Base-by-base conservation (phyloP, 2,888 invertebrate species). In the Atherix ibis region DNA sequence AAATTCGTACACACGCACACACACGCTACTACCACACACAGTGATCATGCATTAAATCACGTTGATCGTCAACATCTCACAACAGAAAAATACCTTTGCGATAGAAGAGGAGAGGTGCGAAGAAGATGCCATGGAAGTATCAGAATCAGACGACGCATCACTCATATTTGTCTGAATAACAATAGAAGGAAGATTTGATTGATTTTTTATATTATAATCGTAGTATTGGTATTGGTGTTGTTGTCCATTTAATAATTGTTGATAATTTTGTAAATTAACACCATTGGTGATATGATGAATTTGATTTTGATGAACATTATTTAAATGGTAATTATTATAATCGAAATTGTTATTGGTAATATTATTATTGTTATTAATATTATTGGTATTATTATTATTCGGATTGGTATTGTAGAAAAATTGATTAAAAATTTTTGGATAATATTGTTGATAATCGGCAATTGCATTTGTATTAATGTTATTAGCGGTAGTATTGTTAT, bases 81-180 rank as follows among this genome's bases (percentile, higher is more conserved):
- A n/a, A 38, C 47, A 50, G 47, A 44, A 45, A 56, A 56, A 57
- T 60, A 59, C 59, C 59, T 59, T 59, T n/a, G n/a, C n/a, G 51
- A 60, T 56, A 57, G 58, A 55, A 56, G 58, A 55, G 56, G 59
- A 56, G 56, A 54, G 58, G 53, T 55, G 55, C 56, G 60, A 55
- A 58, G 58, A 59, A 57, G 60, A 58, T 57, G 56, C 52, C 58
- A 59, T 58, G 59, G 47, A 59, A 50, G 56, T 59, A 54, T 58
- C 58, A 56, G 59, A 59, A 55, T 58, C 58, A 56, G 59, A 59
- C 54, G 59, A 58, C 52, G 58, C 54, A 55, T 58, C 57, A 53
- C 58, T 58, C 53, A 54, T 57, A 47, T 12, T 26, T 12, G 26
- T 12, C n/a, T 14, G 14, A 28, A 32, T 32, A 27, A 26, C 26